These are phyloP conservation scores for Centroberyx gerrardi DNA, from an alignment of 2,797 vertebrate species.

Conservation along the genomic window DNA sequence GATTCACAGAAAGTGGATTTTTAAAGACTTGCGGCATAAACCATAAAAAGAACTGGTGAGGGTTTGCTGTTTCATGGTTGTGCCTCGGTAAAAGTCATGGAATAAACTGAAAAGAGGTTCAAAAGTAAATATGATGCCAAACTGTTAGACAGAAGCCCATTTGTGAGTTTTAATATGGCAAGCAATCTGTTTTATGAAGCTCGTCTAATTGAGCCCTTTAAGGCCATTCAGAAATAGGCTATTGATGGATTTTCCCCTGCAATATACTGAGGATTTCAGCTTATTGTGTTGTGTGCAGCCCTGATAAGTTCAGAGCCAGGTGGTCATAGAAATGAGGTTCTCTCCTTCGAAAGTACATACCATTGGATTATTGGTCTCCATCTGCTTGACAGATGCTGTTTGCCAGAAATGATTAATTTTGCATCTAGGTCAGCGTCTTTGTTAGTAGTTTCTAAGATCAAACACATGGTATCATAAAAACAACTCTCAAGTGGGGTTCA, in stretches of 20 bases:
- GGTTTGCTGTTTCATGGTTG: constrained; percentile 18
- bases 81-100: not conserved
- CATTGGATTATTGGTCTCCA: constrained; percentile 59
- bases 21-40: constrained; percentile 19
- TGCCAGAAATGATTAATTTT: constrained; percentile 64
- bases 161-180: constrained; percentile 39
- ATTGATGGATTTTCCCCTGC: constrained; percentile 64
- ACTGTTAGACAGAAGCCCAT: constrained; percentile 35
- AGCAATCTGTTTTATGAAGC: constrained; percentile 52
- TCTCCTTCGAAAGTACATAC: constrained; percentile 50
- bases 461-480: constrained; percentile 43
- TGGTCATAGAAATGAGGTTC: constrained; percentile 54
- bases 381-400: constrained; percentile 71
- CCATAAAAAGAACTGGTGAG: constrained; percentile 12
- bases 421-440: constrained; percentile 57
- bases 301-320: constrained; percentile 58
- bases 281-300: constrained; percentile 56
- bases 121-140: constrained; percentile 35
- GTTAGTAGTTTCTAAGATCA: constrained; percentile 41
- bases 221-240: constrained; percentile 57
- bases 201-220: constrained; percentile 60
- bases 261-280: constrained; percentile 67
- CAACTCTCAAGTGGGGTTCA: constrained; percentile 34
- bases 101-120: constrained; percentile 25
- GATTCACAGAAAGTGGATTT: constrained; percentile 23